Conservation (phyloP, 2,797 vertebrate genomes). For the Halcyon chelicuti region DNA sequence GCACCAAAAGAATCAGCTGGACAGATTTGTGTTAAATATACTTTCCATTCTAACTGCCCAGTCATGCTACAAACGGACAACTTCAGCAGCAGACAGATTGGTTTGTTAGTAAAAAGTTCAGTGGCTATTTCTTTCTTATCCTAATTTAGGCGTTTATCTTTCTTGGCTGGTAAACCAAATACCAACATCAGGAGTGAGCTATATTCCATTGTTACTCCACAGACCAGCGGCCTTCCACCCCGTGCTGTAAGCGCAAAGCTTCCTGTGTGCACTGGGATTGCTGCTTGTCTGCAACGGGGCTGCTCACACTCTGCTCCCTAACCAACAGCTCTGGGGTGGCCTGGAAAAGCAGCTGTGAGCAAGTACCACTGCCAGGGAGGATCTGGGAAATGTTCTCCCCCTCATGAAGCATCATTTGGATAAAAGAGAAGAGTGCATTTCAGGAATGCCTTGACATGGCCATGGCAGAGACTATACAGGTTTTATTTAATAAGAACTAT, state of each 20-base stretch:
- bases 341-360: background rate
- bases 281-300: background rate
- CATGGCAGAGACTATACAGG: no score
- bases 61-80: background rate
- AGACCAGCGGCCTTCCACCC: rapidly evolving
- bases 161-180: background rate
- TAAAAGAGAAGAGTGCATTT: background rate
- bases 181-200: background rate
- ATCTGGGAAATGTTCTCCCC: background rate
- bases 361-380: background rate
- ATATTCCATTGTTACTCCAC: background rate
- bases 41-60: background rate
- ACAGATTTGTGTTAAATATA: background rate
- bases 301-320: rapidly evolving
- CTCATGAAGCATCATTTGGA: background rate
- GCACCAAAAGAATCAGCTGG: no score
- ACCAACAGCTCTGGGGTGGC: rapidly evolving
- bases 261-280: background rate
- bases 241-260: rapidly evolving
- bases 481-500: background rate
- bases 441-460: rapidly evolving
- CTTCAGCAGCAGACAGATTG: background rate
- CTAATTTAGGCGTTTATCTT: background rate
- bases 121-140: background rate
- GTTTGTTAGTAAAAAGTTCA: background rate